phyloP scores from a whole-genome alignment of 2,888 invertebrate genomes.

The Gymnocheta viridis region DNA sequence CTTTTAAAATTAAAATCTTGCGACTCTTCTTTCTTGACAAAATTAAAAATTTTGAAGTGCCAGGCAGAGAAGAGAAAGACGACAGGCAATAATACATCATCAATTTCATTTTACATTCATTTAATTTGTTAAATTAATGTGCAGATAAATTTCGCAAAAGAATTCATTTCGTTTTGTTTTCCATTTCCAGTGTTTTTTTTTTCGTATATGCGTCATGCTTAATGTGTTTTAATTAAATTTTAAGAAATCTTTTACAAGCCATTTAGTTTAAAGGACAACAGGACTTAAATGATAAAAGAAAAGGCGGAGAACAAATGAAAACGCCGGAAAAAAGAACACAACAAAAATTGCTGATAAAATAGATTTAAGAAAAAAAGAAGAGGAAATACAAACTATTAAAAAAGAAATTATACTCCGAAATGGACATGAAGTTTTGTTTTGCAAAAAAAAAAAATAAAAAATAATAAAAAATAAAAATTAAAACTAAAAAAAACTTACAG shows the following conservation, averaged over 20 bases:
- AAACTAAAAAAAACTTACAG: background rate
- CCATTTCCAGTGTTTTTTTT: constrained; percentile 40
- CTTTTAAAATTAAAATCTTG: constrained; percentile 17
- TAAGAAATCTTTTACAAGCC: constrained; percentile 69
- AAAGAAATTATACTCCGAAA: constrained; percentile 55
- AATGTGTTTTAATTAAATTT: constrained; percentile 70
- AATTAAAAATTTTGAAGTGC: constrained; percentile 30
- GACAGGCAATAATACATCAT: constrained; percentile 32
- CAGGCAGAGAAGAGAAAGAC: background rate
- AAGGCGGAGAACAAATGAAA: constrained; percentile 14
- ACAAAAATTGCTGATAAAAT: constrained; percentile 45
- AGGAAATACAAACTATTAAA: constrained; percentile 50
- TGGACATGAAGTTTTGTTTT: constrained; percentile 63
- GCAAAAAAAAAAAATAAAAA: constrained; percentile 23
- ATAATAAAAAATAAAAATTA: too few species aligned
- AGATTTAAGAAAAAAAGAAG: constrained; percentile 3
- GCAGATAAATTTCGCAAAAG: constrained; percentile 58
- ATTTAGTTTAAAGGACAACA: constrained; percentile 66
- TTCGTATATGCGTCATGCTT: constrained; percentile 34
- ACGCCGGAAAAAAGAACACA: background rate
- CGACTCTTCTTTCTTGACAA: constrained; percentile 15
- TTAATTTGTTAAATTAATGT: constrained; percentile 67
- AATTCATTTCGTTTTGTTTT: constrained; percentile 35
- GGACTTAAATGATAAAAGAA: constrained; percentile 25
- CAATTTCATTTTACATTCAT: constrained; percentile 55